phyloP scores from a whole-genome alignment of 2,888 invertebrate genomes.

The Falcaria lacertinaria region DNA sequence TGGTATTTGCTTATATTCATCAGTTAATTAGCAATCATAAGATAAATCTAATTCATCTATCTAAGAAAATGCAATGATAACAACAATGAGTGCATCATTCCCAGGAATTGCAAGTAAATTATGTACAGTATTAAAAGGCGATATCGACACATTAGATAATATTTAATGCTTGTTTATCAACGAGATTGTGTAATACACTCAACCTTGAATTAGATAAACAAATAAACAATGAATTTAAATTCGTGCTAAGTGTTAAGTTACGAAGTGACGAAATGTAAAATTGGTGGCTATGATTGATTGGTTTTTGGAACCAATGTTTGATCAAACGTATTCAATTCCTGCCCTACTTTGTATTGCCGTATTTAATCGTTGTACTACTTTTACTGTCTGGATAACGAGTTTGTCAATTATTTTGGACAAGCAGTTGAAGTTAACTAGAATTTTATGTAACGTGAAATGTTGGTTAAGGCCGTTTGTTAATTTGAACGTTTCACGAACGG shows the following conservation, averaged over 20 bases:
- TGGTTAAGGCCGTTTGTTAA: neutral
- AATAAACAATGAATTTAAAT: neutral
- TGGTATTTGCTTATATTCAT: too few species aligned
- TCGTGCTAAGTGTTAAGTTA: neutral
- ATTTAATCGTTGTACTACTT: neutral
- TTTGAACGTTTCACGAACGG: neutral
- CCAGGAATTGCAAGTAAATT: neutral
- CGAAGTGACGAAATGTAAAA: neutral
- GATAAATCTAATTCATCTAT: too few species aligned
- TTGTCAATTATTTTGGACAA: neutral
- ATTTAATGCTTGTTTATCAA: neutral
- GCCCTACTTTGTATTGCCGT: neutral
- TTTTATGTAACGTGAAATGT: neutral
- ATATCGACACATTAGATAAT: neutral
- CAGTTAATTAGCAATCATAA: too few species aligned
- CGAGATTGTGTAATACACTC: neutral
- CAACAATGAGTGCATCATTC: too few species aligned
- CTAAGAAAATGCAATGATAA: too few species aligned
- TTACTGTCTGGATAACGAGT: neutral
- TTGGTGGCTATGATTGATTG: neutral
- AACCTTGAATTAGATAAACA: neutral
- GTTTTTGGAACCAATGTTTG: too few species aligned
- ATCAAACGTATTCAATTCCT: too few species aligned
- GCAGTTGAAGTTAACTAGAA: neutral
- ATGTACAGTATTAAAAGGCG: neutral